Conservation (phyloP, 1,140 invertebrate genomes). For the Bombus vancouverensis region DNA sequence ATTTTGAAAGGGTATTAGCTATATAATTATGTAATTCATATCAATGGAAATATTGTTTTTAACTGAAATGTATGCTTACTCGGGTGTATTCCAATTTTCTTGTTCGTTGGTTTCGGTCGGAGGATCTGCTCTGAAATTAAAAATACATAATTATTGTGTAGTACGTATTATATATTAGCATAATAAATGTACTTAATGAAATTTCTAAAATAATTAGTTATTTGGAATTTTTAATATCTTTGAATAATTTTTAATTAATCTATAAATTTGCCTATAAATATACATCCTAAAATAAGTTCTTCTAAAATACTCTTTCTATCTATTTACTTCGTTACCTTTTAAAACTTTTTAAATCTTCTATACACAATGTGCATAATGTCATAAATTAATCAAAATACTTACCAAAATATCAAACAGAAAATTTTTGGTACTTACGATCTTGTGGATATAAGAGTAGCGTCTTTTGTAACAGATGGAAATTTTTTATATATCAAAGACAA, state of each 20-base stretch:
- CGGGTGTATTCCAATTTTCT: slow-evolving; percentile 25
- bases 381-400: neutral
- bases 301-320: too few relatives aligned
- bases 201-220: too few relatives aligned
- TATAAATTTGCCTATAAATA: too few relatives aligned
- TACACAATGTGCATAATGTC: too few relatives aligned
- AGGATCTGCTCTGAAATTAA: slow-evolving; percentile 8
- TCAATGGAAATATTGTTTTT: neutral
- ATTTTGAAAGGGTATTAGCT: neutral
- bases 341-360: too few relatives aligned
- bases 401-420: neutral
- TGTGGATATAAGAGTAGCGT: slow-evolving; percentile 65
- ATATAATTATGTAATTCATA: neutral
- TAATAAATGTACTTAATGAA: too few relatives aligned
- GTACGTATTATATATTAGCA: too few relatives aligned
- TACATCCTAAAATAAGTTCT: too few relatives aligned
- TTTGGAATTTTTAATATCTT: too few relatives aligned
- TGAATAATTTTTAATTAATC: too few relatives aligned
- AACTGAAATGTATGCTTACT: slow-evolving; percentile 10
- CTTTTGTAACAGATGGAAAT: slow-evolving; percentile 60
- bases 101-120: neutral
- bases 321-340: too few relatives aligned
- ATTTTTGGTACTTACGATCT: slow-evolving; percentile 71
- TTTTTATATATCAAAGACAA: slow-evolving; percentile 76
- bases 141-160: neutral